Evolutionary conservation across 1,140 invertebrate species (phyloP).

Genomic region (Tetramorium simillimum): DNA sequence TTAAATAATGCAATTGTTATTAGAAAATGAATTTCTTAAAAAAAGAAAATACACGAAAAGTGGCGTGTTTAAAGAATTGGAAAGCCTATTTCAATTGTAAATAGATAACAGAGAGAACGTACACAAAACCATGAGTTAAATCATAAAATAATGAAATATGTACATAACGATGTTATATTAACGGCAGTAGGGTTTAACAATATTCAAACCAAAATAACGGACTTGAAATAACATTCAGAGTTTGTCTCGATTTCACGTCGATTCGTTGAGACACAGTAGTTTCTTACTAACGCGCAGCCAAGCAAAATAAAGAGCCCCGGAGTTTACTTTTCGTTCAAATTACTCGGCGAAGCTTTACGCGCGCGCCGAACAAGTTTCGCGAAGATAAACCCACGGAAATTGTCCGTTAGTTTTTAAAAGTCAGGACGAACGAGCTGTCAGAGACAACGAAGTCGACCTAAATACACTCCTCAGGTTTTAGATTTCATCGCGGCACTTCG

Average conservation of each 20-base stretch:
- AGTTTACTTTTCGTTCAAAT: slow-evolving; percentile 68
- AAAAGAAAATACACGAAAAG: not conserved
- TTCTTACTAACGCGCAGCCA: slow-evolving; percentile 37
- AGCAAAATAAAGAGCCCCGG: slow-evolving; percentile 61
- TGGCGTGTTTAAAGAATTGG: not conserved
- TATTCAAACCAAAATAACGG: slow-evolving; percentile 31
- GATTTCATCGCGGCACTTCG: not conserved
- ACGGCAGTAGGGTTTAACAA: not conserved
- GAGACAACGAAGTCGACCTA: slow-evolving; percentile 34
- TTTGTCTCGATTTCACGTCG: slow-evolving; percentile 54
- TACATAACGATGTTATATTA: not conserved
- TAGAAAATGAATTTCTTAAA: not conserved
- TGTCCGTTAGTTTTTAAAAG: slow-evolving; percentile 62
- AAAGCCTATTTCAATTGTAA: not conserved
- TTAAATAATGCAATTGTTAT: not conserved
- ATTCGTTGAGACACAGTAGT: slow-evolving; percentile 39
- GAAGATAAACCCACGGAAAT: slow-evolving; percentile 68
- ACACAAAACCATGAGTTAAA: not conserved
- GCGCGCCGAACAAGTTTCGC: slow-evolving; percentile 22
- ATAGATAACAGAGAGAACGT: not conserved
- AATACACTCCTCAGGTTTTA: slow-evolving; percentile 49
- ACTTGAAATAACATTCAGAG: slow-evolving; percentile 29
- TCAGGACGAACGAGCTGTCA: slow-evolving; percentile 30
- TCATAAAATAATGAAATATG: slow-evolving; percentile 8
- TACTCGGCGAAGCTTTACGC: slow-evolving; percentile 34